Percentiles rank a stretch among this genome's conserved stretches.
phyloP scores from a whole-genome alignment of 2,888 invertebrate species.

The Cheiracanthium punctorium region DNA sequence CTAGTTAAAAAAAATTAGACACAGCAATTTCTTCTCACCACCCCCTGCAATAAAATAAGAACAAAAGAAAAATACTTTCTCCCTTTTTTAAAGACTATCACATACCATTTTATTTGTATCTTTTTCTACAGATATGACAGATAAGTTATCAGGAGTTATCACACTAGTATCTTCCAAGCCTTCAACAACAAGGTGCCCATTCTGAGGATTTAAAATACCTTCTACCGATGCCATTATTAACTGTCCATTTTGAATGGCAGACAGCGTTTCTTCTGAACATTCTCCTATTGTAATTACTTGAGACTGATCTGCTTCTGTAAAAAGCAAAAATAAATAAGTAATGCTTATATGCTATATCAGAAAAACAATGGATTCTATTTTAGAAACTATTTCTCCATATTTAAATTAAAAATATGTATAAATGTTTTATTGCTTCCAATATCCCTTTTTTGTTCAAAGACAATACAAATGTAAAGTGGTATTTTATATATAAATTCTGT shows the following conservation, averaged over 20 bases:
- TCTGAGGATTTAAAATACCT: constrained; percentile 20
- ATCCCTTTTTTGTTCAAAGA: too few relatives aligned
- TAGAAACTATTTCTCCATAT: too few relatives aligned
- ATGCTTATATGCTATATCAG: too few relatives aligned
- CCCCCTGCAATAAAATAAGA: not conserved
- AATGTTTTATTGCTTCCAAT: too few relatives aligned
- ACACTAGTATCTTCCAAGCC: constrained; percentile 29
- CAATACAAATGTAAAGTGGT: too few relatives aligned
- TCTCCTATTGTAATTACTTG: constrained; percentile 3
- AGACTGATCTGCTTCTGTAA: not conserved
- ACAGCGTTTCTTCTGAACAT: constrained; percentile 24
- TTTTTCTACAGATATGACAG: constrained; percentile 24
- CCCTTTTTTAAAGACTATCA: not conserved
- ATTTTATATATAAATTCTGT: too few relatives aligned
- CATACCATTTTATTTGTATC: constrained; percentile 35
- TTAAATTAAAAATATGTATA: too few relatives aligned
- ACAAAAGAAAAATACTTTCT: not conserved
- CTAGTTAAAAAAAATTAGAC: too few relatives aligned
- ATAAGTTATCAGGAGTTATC: constrained; percentile 25
- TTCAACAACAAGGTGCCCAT: constrained; percentile 36
- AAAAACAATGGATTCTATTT: too few relatives aligned
- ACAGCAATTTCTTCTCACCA: not conserved
- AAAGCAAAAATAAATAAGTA: too few relatives aligned
- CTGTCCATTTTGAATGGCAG: constrained; percentile 26
- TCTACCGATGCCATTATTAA: constrained; percentile 32